A percentile compares a stretch with the other conserved stretches of the same genome.
phyloP scores from a whole-genome alignment of 1,140 invertebrate species.

The Zaprionus nigranus region DNA sequence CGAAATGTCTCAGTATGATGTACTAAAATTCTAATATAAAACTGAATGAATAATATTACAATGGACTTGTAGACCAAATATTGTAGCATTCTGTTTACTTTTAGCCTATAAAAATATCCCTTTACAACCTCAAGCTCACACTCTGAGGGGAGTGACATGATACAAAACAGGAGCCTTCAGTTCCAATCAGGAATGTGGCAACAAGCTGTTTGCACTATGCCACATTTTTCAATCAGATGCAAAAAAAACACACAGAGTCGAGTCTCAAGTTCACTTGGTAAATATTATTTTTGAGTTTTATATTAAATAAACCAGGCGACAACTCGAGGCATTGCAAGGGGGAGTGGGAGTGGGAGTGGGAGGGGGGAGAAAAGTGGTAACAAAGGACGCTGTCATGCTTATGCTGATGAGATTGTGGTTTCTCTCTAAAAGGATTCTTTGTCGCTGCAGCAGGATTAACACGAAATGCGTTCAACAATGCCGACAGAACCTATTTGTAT shows the following conservation, averaged over 20 bases:
- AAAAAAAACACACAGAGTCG: neutral
- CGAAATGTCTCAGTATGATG: neutral
- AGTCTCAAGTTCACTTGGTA: conserved; percentile 40
- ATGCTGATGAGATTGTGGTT: conserved; percentile 22
- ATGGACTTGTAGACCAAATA: neutral
- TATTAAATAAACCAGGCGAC: conserved; percentile 37
- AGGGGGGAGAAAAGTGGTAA: neutral
- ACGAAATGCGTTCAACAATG: conserved; percentile 31
- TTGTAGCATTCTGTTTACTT: neutral
- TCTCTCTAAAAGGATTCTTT: conserved; percentile 34
- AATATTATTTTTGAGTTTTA: conserved; percentile 45
- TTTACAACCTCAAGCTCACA: neutral
- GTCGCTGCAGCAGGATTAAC: conserved; percentile 45
- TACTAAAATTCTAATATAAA: neutral
- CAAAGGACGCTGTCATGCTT: conserved; percentile 22
- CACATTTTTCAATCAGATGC: conserved; percentile 47
- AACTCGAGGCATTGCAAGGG: neutral
- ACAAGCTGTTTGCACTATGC: conserved; percentile 28
- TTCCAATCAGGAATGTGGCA: conserved; percentile 33
- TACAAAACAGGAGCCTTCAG: conserved; percentile 12
- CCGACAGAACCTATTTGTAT: conserved; percentile 53
- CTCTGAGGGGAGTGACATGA: neutral
- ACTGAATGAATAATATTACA: neutral
- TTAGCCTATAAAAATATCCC: conserved; percentile 4
- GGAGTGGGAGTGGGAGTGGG: too few species aligned